These are phyloP conservation scores for Sphenopsis melanotis DNA, from an alignment of 2,797 vertebrate species.

Conservation along the genomic window DNA sequence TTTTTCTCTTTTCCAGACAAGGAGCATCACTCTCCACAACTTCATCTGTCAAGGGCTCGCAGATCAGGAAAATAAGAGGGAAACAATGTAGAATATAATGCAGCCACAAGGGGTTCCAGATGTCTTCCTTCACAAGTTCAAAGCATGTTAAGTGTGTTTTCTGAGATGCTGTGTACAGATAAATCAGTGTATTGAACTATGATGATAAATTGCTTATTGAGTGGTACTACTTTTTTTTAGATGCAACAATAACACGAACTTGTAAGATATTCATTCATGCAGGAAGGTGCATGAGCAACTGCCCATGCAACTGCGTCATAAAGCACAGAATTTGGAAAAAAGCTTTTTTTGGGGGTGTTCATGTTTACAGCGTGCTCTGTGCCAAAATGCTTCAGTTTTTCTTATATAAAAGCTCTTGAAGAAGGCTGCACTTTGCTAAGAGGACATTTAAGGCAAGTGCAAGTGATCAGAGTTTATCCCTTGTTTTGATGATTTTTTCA, in stretches of 20 bases:
- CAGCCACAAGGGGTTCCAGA: neutral
- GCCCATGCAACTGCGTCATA: neutral
- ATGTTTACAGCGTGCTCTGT: neutral
- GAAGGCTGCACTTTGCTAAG: neutral
- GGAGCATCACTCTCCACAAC: neutral
- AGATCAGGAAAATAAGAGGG: neutral
- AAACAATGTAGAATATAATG: neutral
- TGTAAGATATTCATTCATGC: neutral
- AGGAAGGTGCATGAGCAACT: neutral
- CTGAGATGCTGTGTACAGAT: neutral
- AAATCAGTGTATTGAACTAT: neutral
- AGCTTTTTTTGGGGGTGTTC: neutral
- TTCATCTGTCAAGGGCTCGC: neutral
- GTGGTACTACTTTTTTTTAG: neutral
- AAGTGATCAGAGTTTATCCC: neutral
- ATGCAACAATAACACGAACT: neutral
- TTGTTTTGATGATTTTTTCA: neutral
- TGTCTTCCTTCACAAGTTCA: neutral
- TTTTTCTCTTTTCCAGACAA: neutral
- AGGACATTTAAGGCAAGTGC: neutral
- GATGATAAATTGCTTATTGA: neutral
- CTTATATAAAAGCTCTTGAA: neutral
- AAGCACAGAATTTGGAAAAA: neutral
- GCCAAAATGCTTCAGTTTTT: neutral
- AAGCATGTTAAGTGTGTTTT: constrained; percentile 2